Evolutionary conservation across 53 echinoderm and acorn worm genomes (phyloP), one percentile per base, ranked within the genome.

Genomic region (Hippasteria phrygiana): DNA sequence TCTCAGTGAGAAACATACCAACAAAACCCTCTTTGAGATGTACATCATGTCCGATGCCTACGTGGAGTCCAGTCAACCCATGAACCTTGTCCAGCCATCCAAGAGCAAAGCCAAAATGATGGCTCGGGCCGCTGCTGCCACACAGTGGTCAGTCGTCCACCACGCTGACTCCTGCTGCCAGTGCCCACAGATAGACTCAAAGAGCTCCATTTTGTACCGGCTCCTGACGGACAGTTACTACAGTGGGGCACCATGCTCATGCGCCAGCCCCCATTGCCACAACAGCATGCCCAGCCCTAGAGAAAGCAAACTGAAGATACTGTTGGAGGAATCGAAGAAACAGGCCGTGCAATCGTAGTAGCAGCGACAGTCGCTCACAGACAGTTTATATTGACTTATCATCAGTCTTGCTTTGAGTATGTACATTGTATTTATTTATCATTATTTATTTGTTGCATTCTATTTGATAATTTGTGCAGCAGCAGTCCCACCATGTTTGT

Each of bases 121-220:
- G 47, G 93, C 90, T 47, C 88, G 88, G 55, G 91, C 73, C 64
- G 71, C 83, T 34, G 87, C 74, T 41, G 67, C 91, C 51, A 38
- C 80, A 50, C 89, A 89, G 53, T 50, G 89, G 65, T 75, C 48
- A 20, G 11, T 43, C 12, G 17, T 55, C 26, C 85, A 71, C 53
- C 85, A 32, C 50, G 33, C 41, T 45, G 84, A 83, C 33, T 56
- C 42, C 54, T 43, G 75, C 79, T 99, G 99, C 71, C 91, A 80
- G 22, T 99, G 99, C 56, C 99, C 99, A 0, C 87, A 93, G 71
- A 92, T 83, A 20, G 99, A 99, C 88, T 95, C 93, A 0, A 99
- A 99, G 87, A 99, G 94, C 80, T 94, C 94, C 36, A 99, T 99
- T 51, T 77, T 99, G 40, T 99, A 99, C 91, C 85, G 90, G 47